phyloP scores from a whole-genome alignment of 1,140 invertebrate genomes.

The Drosophila orosa region DNA sequence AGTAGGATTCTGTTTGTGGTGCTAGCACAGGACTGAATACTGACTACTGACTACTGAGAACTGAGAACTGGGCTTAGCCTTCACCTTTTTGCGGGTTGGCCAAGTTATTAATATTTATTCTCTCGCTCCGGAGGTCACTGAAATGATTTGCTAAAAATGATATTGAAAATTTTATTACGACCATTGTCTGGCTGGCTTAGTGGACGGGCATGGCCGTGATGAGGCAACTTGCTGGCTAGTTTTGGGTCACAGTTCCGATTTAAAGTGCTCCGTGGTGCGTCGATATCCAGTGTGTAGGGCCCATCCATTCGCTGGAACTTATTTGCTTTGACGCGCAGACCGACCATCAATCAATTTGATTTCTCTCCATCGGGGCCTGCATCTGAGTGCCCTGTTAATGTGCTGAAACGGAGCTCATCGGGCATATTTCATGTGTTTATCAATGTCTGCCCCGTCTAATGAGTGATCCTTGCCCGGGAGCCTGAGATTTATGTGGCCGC shows the following conservation, averaged over 20 bases:
- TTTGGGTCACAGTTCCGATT: constrained; percentile 18
- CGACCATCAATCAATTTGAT: constrained; percentile 61
- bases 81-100: constrained; percentile 68
- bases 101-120: constrained; percentile 81
- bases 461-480: constrained; percentile 13
- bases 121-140: constrained; percentile 62
- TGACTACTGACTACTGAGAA: not conserved
- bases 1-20: constrained; percentile 33
- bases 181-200: constrained; percentile 44
- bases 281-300: not conserved
- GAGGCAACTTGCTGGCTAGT: constrained; percentile 17
- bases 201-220: constrained; percentile 20
- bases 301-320: constrained; percentile 6
- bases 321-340: constrained; percentile 50
- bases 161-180: constrained; percentile 73
- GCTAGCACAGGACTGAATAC: not conserved
- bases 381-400: constrained; percentile 48
- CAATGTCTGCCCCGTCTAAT: constrained; percentile 39
- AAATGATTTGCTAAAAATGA: constrained; percentile 79
- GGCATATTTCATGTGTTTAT: constrained; percentile 47
- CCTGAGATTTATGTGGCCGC: constrained; percentile 47
- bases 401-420: constrained; percentile 27
- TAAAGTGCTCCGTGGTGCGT: constrained; percentile 13
- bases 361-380: constrained; percentile 26
- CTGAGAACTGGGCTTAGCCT: constrained; percentile 53